These are phyloP conservation scores for Platalea minor DNA, from an alignment of 2,797 vertebrate species.

Conservation along the genomic window DNA sequence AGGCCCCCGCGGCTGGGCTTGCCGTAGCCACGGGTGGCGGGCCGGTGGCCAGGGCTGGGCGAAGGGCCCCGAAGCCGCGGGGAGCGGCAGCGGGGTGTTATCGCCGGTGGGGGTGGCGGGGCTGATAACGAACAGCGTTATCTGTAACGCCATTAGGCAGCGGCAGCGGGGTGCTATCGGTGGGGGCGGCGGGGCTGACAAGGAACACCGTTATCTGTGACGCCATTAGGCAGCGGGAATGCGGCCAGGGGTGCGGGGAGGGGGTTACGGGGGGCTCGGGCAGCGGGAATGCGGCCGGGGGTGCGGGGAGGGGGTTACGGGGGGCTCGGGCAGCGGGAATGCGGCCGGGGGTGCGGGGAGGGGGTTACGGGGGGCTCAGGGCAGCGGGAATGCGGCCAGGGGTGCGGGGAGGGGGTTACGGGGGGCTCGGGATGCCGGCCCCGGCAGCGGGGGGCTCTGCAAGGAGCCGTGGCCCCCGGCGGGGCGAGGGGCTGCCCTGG, in stretches of 20 bases:
- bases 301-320: not conserved
- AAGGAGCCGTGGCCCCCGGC: not conserved
- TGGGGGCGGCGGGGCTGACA: not conserved
- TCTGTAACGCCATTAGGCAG: not conserved
- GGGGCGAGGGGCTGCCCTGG: not conserved
- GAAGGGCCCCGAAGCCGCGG: no score
- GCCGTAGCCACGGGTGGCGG: fast-evolving
- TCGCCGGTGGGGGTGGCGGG: not conserved
- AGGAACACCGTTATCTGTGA: not conserved
- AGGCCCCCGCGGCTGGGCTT: not conserved
- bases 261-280: not conserved
- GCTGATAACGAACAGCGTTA: not conserved
- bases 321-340: not conserved
- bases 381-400: not conserved
- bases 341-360: no score
- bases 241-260: no score
- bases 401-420: not conserved
- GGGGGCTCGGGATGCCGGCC: not conserved
- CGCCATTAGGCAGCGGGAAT: not conserved
- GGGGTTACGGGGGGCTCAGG: no score
- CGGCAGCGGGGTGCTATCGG: not conserved
- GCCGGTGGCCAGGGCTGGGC: not conserved
- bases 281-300: not conserved
- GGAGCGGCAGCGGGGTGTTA: not conserved
- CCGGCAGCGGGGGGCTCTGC: not conserved